Conservation (phyloP, 2,113 vertebrate genomes). For the Corvus cornix region DNA sequence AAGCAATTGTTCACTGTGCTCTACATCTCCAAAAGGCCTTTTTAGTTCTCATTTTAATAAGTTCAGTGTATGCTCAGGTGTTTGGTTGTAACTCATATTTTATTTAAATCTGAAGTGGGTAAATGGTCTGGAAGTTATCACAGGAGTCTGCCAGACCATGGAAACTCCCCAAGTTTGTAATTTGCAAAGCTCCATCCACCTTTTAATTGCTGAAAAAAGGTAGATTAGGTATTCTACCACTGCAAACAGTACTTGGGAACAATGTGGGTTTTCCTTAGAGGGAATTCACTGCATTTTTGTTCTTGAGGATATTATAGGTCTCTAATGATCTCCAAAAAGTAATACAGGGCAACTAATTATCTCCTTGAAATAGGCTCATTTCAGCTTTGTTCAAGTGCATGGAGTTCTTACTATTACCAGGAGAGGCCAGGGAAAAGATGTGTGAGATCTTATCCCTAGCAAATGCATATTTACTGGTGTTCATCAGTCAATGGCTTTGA, state of each 20-base stretch:
- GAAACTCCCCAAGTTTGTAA: background rate
- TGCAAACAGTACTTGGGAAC: background rate
- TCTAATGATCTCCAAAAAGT: constrained; percentile 31
- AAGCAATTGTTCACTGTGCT: background rate
- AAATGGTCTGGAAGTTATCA: background rate
- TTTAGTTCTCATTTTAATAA: background rate
- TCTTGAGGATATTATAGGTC: constrained; percentile 27
- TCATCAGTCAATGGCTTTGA: background rate
- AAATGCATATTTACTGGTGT: background rate
- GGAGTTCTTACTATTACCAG: background rate
- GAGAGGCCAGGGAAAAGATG: background rate
- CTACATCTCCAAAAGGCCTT: background rate
- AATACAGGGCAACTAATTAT: constrained; percentile 48
- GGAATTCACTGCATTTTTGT: background rate
- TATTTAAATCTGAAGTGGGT: background rate
- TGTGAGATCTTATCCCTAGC: background rate
- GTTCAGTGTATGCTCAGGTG: background rate
- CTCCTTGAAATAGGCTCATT: constrained; percentile 17
- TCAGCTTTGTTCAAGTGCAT: background rate
- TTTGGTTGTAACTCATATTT: background rate
- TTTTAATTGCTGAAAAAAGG: background rate
- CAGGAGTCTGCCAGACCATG: background rate
- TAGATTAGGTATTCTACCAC: background rate
- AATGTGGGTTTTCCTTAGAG: constrained; percentile 16
- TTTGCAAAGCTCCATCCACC: background rate